Conservation (phyloP, 2,888 invertebrate species). For the Plagodis dolabraria region DNA sequence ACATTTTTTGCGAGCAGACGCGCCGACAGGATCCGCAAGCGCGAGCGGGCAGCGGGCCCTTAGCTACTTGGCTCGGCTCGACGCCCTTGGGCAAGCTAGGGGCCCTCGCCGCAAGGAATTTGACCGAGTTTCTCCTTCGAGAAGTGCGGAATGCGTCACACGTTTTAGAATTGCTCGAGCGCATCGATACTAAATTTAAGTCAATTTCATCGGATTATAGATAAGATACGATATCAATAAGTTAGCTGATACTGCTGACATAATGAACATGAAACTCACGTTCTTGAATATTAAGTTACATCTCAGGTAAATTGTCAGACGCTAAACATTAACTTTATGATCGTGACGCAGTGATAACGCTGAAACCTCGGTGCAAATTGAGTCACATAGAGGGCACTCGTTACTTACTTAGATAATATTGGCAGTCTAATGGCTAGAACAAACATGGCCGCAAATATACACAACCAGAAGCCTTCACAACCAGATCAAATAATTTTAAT, state of each 20-base stretch:
- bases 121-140: slow-evolving; percentile 36
- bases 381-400: slow-evolving; percentile 60
- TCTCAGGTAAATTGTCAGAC: slow-evolving; percentile 32
- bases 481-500: slow-evolving; percentile 26
- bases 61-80: slow-evolving; percentile 43
- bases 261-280: background rate
- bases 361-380: slow-evolving; percentile 48
- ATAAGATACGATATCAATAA: slow-evolving; percentile 19
- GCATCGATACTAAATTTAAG: slow-evolving; percentile 10
- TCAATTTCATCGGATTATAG: slow-evolving; percentile 19
- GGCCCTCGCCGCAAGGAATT: slow-evolving; percentile 40
- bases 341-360: slow-evolving; percentile 47
- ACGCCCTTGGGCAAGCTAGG: slow-evolving; percentile 68
- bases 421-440: slow-evolving; percentile 63
- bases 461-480: slow-evolving; percentile 45
- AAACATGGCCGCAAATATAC: slow-evolving; percentile 64
- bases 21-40: slow-evolving; percentile 72
- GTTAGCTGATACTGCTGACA: slow-evolving; percentile 1
- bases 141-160: slow-evolving; percentile 24
- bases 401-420: slow-evolving; percentile 52
- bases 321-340: slow-evolving; percentile 40
- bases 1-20: slow-evolving; percentile 72
- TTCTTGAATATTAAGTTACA: slow-evolving; percentile 18
- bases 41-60: slow-evolving; percentile 32
- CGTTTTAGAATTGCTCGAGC: slow-evolving; percentile 6